A percentile compares a stretch with the other conserved stretches of the same genome.
Evolutionary conservation across 2,888 invertebrate genomes (phyloP).

Genomic region (Alcis repandata): DNA sequence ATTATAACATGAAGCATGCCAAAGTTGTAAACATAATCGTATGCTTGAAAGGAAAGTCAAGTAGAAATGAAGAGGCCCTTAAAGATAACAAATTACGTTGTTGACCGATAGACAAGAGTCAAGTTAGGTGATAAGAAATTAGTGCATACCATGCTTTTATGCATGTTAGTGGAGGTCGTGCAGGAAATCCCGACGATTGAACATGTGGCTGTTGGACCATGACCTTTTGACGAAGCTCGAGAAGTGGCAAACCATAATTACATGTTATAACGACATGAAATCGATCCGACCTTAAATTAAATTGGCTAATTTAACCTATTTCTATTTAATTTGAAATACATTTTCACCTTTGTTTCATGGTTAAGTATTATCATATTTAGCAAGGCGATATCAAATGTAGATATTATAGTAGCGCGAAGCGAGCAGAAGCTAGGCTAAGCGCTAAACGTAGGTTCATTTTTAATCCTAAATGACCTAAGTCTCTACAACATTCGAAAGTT

Average conservation of each 20-base stretch:
- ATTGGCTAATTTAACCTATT: neutral
- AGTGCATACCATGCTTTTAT: conserved; percentile 41
- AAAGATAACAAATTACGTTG: conserved; percentile 11
- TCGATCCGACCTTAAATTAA: conserved; percentile 2
- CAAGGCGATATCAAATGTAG: neutral
- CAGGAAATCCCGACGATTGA: neutral
- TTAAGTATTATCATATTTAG: conserved; percentile 5
- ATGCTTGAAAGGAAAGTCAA: neutral
- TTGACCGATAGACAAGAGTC: conserved; percentile 31
- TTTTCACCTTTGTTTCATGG: neutral
- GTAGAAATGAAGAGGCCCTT: conserved; percentile 28
- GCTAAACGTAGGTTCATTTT: neutral
- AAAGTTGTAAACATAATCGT: too few relatives aligned
- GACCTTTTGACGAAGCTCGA: neutral
- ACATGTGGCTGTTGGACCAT: conserved; percentile 11
- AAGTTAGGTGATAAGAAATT: conserved; percentile 30
- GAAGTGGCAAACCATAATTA: neutral
- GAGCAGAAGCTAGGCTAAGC: neutral
- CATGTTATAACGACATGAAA: neutral
- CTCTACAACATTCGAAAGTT: neutral
- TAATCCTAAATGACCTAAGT: neutral
- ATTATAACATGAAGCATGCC: too few relatives aligned
- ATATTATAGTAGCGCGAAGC: neutral
- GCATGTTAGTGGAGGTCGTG: conserved; percentile 15
- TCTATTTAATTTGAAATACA: neutral